These are phyloP conservation scores for Philaethria dido DNA, from an alignment of 2,888 invertebrate species.

Conservation along the genomic window DNA sequence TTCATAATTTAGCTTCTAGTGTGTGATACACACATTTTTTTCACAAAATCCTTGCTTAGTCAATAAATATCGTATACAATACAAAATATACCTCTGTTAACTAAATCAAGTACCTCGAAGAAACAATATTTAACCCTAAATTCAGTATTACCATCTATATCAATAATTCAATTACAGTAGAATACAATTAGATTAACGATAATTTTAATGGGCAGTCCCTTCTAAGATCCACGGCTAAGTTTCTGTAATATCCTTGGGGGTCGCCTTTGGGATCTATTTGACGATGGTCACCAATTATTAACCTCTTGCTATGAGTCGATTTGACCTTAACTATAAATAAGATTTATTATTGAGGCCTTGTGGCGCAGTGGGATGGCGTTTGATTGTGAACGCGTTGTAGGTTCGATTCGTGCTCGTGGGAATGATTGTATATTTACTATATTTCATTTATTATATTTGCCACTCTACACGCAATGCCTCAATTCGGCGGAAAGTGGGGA, in stretches of 20 bases:
- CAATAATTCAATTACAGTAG: constrained; percentile 24
- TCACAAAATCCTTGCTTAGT: too few species aligned
- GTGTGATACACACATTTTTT: too few species aligned
- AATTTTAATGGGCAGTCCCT: constrained; percentile 54
- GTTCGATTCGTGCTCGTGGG: too few species aligned
- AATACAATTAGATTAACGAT: constrained; percentile 27
- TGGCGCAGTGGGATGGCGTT: too few species aligned
- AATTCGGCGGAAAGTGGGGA: too few species aligned
- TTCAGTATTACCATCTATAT: constrained; percentile 6
- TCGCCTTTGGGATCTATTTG: constrained; percentile 60
- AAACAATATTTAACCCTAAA: neutral
- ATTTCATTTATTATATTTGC: too few species aligned
- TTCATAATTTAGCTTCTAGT: too few species aligned
- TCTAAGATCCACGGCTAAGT: constrained; percentile 68
- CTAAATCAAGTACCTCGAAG: neutral
- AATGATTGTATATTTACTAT: too few species aligned
- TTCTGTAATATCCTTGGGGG: constrained; percentile 77
- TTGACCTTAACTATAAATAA: constrained; percentile 40
- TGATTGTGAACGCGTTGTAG: too few species aligned
- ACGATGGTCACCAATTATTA: constrained; percentile 68
- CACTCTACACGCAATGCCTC: too few species aligned
- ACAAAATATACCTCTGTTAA: neutral
- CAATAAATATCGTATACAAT: neutral
- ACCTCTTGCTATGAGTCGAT: constrained; percentile 59
- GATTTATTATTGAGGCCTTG: neutral